phyloP scores from a whole-genome alignment of 1,140 invertebrate species.

The Geopemphigus sp. region DNA sequence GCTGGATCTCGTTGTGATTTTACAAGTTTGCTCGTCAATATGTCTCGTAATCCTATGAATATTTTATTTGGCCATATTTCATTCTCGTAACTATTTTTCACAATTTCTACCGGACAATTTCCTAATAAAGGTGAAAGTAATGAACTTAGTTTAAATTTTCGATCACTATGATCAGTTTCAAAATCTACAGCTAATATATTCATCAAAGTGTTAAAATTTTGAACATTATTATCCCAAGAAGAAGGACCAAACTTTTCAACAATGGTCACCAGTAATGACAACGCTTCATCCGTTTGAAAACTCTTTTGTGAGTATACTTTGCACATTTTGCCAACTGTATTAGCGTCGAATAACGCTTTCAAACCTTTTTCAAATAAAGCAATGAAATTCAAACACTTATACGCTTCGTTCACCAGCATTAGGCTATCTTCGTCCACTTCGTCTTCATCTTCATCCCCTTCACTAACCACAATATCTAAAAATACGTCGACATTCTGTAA shows the following conservation, averaged over 20 bases:
- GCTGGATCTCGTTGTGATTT: constrained; percentile 85
- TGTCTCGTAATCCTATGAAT: constrained; percentile 74
- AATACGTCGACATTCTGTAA: constrained; percentile 75
- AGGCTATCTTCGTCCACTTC: constrained; percentile 68
- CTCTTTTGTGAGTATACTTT: constrained; percentile 81
- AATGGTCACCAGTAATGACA: constrained; percentile 72
- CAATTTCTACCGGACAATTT: constrained; percentile 67
- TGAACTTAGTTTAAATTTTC: constrained; percentile 81
- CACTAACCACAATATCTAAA: constrained; percentile 75
- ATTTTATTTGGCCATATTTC: constrained; percentile 77
- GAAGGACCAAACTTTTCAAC: constrained; percentile 66
- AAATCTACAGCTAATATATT: constrained; percentile 83
- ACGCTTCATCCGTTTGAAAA: constrained; percentile 81
- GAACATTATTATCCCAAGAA: constrained; percentile 71
- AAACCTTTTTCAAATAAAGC: constrained; percentile 71
- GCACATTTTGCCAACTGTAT: constrained; percentile 75
- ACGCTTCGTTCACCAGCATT: constrained; percentile 84
- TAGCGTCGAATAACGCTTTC: constrained; percentile 70
- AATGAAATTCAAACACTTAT: constrained; percentile 77
- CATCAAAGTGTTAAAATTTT: constrained; percentile 76
- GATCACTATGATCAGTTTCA: constrained; percentile 78
- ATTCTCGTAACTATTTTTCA: constrained; percentile 62
- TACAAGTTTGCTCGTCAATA: constrained; percentile 80
- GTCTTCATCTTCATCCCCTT: constrained; percentile 68
- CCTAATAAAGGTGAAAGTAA: constrained; percentile 72